These are phyloP conservation scores for Rotaria magnacalcarata DNA, from an alignment of 2,888 invertebrate species.

Conservation along the genomic window DNA sequence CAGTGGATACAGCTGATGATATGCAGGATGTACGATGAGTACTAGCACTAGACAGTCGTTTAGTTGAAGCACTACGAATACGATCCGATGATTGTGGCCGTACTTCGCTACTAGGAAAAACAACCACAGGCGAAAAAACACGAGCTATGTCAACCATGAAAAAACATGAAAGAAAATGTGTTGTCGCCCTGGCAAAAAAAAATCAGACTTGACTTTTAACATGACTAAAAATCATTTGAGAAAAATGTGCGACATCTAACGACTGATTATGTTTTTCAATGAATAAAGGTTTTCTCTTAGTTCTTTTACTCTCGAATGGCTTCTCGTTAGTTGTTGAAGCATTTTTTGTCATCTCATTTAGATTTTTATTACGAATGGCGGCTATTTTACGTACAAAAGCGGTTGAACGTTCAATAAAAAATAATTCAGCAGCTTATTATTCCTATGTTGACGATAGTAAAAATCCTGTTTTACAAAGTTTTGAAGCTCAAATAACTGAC, in stretches of 20 bases:
- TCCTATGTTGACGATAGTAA: conserved; percentile 43
- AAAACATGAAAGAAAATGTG: not conserved
- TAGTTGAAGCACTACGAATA: not conserved
- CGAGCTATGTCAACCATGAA: conserved; percentile 9
- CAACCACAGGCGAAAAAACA: conserved; percentile 1
- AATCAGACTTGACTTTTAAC: not conserved
- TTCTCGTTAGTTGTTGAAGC: not conserved
- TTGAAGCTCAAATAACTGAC: conserved; percentile 43
- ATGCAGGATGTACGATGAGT: not conserved
- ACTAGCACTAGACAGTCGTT: not conserved
- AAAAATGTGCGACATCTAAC: conserved; percentile 5
- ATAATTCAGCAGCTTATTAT: conserved; percentile 44
- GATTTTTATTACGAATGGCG: conserved; percentile 22
- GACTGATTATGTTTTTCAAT: not conserved
- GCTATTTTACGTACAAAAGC: conserved; percentile 42
- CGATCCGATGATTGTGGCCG: conserved; percentile 15
- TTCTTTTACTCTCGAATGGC: not conserved
- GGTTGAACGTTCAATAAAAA: conserved; percentile 41
- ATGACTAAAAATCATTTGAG: not conserved
- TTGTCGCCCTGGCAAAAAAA: not conserved
- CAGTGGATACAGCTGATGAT: conserved; percentile 4
- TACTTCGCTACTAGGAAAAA: not conserved
- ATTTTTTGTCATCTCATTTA: no score
- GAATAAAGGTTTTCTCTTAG: not conserved
- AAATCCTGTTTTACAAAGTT: conserved; percentile 45